phyloP scores from a whole-genome alignment of 2,113 vertebrate genomes.

The Scalopus aquaticus region DNA sequence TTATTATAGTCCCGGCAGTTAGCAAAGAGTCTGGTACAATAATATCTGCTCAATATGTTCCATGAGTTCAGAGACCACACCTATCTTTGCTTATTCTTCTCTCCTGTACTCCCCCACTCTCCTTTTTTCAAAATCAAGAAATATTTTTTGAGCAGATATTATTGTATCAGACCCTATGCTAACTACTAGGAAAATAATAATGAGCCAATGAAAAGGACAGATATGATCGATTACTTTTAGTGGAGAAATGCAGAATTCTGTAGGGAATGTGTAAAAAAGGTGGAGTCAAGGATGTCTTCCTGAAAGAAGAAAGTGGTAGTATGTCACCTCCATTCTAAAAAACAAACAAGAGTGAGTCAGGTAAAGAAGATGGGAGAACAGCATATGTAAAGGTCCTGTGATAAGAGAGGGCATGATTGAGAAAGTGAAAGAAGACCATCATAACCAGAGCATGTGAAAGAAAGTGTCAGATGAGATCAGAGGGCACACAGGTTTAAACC shows the following conservation, averaged over 20 bases:
- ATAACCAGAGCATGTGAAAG: background rate
- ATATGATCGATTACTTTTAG: slow-evolving; percentile 7
- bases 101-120: background rate
- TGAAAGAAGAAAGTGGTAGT: background rate
- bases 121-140: background rate
- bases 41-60: background rate
- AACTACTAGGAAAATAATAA: background rate
- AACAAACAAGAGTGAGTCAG: background rate
- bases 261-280: background rate
- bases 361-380: background rate
- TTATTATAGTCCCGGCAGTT: background rate
- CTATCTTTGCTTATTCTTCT: background rate
- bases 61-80: background rate
- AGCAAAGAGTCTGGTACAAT: background rate
- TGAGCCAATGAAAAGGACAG: too few species aligned
- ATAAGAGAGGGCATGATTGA: background rate
- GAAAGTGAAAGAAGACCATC: background rate
- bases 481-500: background rate
- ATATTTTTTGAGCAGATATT: background rate
- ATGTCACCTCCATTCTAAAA: background rate
- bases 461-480: background rate
- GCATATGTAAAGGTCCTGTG: background rate
- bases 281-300: background rate
- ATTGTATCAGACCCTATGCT: background rate
- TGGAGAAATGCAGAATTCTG: background rate